Evolutionary conservation across 2,113 vertebrate genomes (phyloP).

Genomic region (Vanacampus margaritifer): DNA sequence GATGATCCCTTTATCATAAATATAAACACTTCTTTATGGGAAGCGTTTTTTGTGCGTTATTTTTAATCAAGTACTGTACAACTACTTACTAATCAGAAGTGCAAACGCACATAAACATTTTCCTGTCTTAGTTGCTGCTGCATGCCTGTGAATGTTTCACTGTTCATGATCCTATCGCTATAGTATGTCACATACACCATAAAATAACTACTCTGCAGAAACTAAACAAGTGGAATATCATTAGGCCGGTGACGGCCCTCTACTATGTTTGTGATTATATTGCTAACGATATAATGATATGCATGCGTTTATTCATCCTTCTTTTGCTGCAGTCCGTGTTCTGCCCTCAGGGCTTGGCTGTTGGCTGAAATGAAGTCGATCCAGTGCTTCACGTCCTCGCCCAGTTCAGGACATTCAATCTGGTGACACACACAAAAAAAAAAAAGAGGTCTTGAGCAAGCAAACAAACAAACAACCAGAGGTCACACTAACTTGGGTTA

Average conservation of each 20-base stretch:
- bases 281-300: slow-evolving; percentile 43
- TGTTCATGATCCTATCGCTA: slow-evolving; percentile 23
- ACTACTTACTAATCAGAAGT: slow-evolving; percentile 38
- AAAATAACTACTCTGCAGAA: slow-evolving; percentile 47
- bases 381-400: slow-evolving; percentile 82
- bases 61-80: slow-evolving; percentile 10
- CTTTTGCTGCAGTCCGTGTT: slow-evolving; percentile 72
- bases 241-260: slow-evolving; percentile 32
- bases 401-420: slow-evolving; percentile 75
- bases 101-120: slow-evolving; percentile 54
- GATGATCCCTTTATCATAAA: background rate
- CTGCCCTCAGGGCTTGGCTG: slow-evolving; percentile 80
- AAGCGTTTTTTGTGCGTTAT: background rate
- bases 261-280: slow-evolving; percentile 37
- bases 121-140: slow-evolving; percentile 35
- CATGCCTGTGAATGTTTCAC: slow-evolving; percentile 50
- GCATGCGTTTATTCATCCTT: slow-evolving; percentile 47
- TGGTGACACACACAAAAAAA: slow-evolving; percentile 28
- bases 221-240: slow-evolving; percentile 18
- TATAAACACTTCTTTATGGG: background rate
- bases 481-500: background rate
- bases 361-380: slow-evolving; percentile 80
- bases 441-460: background rate
- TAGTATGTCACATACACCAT: slow-evolving; percentile 23
- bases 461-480: background rate